Evolutionary conservation across 2,113 vertebrate genomes (phyloP), one percentile per base, ranked within the genome.

Genomic region (Rhombomys opimus): DNA sequence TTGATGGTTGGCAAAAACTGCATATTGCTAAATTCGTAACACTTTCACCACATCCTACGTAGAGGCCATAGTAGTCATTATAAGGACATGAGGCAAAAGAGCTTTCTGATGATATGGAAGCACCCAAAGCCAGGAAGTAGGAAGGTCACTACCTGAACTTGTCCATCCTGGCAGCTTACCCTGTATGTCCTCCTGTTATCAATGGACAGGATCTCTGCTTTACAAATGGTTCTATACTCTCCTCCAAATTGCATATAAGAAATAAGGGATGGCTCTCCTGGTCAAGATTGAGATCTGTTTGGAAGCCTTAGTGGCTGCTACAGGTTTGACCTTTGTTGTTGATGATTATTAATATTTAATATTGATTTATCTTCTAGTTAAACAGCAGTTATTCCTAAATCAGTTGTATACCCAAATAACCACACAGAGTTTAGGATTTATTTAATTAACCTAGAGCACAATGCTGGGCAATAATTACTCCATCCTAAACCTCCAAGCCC

Each of bases 91-190:
- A 5, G 8, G 41, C 7, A 84, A 22, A 63, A 10, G n/a, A 84
- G 1, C 22, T 61, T 84, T 7, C 4, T 35, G 18, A 18, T 63
- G 14, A 11, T 41, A 63, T 8, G 59, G 13, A 84, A 63, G 59
- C 23, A 63, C 7, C 7, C n/a, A 84, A 27, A 3, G n/a, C 1
- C 0, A 5, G 23, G n/a, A 41, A 22, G 12, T 27, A 61, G 22
- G 22, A 23, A 84, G n/a, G 13, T 17, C 23, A 41, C 1, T 63
- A 61, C 7, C 57, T 41, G 23, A 84, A 14, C 1, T 8, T 82
- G n/a, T 61, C 23, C 23, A 84, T 7, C 20, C 13, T 63, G 59
- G 54, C 80, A 41, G 57, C 12, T 84, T 14, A 61, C 15, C 35
- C 57, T 27, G 52, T 5, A 10, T 59, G 6, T 23, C 23, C 15